A percentile compares a stretch with the other conserved stretches of the same genome.
These are phyloP conservation scores for Epirrita christyi DNA, from an alignment of 2,888 invertebrate species.

Conservation along the genomic window DNA sequence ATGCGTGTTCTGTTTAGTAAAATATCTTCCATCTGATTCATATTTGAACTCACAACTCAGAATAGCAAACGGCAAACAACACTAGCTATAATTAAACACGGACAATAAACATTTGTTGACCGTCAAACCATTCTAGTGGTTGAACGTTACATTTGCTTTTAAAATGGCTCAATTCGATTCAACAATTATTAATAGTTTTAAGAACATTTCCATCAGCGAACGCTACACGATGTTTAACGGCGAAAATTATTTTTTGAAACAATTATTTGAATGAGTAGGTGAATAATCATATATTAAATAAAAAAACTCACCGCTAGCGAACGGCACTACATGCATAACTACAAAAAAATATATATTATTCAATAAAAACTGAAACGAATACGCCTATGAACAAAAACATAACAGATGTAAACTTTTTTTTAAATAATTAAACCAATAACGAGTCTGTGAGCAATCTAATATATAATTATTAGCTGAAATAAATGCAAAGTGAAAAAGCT, in stretches of 20 bases:
- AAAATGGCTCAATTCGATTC: background rate
- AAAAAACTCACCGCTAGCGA: too few species aligned
- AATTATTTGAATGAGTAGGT: too few species aligned
- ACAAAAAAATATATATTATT: too few species aligned
- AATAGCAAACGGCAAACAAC: background rate
- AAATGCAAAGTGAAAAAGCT: slow-evolving; percentile 40
- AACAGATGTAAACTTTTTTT: too few species aligned
- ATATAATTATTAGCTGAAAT: slow-evolving; percentile 23
- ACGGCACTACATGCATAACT: too few species aligned
- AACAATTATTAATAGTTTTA: background rate
- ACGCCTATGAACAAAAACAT: background rate
- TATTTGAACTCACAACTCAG: slow-evolving; percentile 1
- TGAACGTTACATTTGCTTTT: background rate
- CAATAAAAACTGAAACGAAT: too few species aligned
- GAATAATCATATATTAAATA: too few species aligned
- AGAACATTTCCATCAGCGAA: too few species aligned
- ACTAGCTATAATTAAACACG: background rate
- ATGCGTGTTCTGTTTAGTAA: too few species aligned
- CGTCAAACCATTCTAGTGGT: background rate
- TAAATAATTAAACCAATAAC: too few species aligned
- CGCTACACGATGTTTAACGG: too few species aligned
- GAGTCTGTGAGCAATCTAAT: slow-evolving; percentile 9
- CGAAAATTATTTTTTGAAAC: too few species aligned
- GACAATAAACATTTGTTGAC: slow-evolving; percentile 11
- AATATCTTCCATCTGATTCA: background rate